Conservation (phyloP, 2,113 vertebrate species). For the Dendrocopos noguchii region DNA sequence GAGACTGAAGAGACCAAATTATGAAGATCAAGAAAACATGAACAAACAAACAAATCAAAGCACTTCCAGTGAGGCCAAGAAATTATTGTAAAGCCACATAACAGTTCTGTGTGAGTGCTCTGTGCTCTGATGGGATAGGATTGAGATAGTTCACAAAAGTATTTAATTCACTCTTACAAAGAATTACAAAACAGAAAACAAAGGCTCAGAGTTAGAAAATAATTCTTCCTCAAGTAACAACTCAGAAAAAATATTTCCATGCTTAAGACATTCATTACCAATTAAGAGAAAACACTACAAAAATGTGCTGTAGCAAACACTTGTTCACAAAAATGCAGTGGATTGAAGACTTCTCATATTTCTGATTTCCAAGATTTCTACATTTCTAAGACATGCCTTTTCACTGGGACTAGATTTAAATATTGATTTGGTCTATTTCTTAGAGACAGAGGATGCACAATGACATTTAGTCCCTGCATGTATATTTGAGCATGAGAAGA, state of each 20-base stretch:
- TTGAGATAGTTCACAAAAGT: constrained; percentile 26
- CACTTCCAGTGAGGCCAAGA: background rate
- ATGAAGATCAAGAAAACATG: background rate
- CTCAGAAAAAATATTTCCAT: background rate
- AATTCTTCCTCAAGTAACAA: constrained; percentile 35
- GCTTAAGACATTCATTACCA: background rate
- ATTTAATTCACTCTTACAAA: constrained; percentile 13
- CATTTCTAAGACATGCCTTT: background rate
- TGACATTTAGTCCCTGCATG: background rate
- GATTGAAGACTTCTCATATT: background rate
- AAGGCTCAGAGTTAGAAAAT: constrained; percentile 54
- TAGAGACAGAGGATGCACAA: background rate
- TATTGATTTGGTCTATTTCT: background rate
- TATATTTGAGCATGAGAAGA: background rate
- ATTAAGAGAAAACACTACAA: constrained; percentile 37
- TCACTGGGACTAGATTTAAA: background rate
- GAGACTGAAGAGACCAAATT: background rate
- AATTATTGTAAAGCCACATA: background rate
- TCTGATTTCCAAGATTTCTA: background rate
- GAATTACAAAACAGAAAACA: constrained; percentile 45
- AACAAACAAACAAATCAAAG: background rate
- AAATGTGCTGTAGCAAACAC: constrained; percentile 39
- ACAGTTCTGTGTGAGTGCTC: background rate
- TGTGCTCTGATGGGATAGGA: background rate
- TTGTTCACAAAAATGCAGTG: background rate